phyloP scores from a whole-genome alignment of 2,888 invertebrate species.

The Lasioglossum leucozonium region DNA sequence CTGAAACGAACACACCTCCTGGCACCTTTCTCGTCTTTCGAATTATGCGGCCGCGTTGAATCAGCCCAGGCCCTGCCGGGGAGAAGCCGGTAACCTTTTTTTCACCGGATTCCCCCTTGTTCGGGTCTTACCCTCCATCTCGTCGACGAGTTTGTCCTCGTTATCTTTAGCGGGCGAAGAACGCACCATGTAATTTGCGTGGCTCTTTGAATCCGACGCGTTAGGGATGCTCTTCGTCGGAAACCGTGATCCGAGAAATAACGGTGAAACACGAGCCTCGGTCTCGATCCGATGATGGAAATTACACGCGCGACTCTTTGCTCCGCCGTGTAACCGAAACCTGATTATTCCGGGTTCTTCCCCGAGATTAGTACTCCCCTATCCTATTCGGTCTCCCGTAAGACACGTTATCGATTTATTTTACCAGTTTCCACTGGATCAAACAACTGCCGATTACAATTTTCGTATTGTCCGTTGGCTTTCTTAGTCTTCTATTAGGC shows the following conservation, averaged over 20 bases:
- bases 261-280: constrained; percentile 4
- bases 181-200: constrained; percentile 16
- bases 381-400: neutral
- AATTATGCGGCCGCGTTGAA: constrained; percentile 29
- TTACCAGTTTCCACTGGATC: neutral
- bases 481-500: neutral
- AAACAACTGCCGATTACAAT: neutral
- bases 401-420: neutral
- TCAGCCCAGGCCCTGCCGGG: constrained; percentile 11
- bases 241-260: neutral
- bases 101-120: neutral
- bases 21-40: constrained; percentile 53
- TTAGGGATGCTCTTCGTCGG: constrained; percentile 6
- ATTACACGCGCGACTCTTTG: neutral
- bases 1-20: constrained; percentile 47
- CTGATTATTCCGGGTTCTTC: neutral
- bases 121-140: constrained; percentile 23
- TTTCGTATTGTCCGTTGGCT: neutral
- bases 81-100: constrained; percentile 15
- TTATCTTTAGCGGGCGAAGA: constrained; percentile 20
- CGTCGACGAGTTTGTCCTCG: constrained; percentile 22
- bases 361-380: neutral
- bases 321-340: neutral
- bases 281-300: neutral
- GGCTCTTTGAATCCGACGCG: constrained; percentile 9